Percentiles rank a stretch among this genome's conserved stretches.
These are phyloP conservation scores for Pollachius pollachius DNA, from an alignment of 2,113 vertebrate genomes.

Conservation along the genomic window DNA sequence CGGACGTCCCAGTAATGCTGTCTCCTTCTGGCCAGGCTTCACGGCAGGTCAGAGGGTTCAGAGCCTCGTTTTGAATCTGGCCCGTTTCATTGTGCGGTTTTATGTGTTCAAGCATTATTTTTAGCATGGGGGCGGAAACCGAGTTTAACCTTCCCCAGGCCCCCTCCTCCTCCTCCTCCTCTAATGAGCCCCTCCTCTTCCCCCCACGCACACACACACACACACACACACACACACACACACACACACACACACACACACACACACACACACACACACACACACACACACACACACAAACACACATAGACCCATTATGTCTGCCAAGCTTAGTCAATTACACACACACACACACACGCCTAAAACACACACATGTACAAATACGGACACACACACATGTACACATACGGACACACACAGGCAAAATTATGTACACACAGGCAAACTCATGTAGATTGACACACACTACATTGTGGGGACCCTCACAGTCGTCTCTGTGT, in stretches of 20 bases:
- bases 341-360: slow-evolving; percentile 18
- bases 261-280: slow-evolving; percentile 16
- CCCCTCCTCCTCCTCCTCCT: neutral
- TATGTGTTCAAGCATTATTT: neutral
- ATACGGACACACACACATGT: too few species aligned
- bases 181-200: neutral
- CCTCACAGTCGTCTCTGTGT: slow-evolving; percentile 54
- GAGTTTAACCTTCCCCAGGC: neutral
- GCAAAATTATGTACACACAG: slow-evolving; percentile 25
- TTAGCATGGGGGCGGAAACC: neutral
- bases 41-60: neutral
- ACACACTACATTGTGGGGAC: slow-evolving; percentile 49
- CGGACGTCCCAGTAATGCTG: too few species aligned
- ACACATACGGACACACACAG: slow-evolving; percentile 1
- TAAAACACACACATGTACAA: too few species aligned
- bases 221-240: neutral
- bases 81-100: neutral
- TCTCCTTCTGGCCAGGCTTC: too few species aligned
- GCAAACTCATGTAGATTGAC: slow-evolving; percentile 24
- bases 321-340: slow-evolving; percentile 21
- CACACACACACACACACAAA: neutral
- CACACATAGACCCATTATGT: slow-evolving; percentile 27
- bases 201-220: neutral
- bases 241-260: slow-evolving; percentile 1
- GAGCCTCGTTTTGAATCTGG: neutral